These are phyloP conservation scores for Hozukius guyotensis DNA, from an alignment of 2,797 vertebrate genomes.

Conservation along the genomic window DNA sequence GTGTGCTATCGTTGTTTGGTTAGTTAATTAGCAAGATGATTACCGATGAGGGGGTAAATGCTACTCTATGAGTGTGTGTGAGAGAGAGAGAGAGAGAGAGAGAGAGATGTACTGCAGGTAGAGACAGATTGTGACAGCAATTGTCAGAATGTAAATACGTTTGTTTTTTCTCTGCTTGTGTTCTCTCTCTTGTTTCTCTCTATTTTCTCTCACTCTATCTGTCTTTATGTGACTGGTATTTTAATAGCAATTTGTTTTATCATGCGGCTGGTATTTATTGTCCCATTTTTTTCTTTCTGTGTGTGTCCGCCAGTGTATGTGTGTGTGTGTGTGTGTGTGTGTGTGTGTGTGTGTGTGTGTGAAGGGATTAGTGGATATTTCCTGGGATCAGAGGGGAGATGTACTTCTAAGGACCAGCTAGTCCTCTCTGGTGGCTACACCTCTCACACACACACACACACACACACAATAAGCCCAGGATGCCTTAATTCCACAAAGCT, in stretches of 20 bases:
- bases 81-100: neutral
- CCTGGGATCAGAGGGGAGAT: slow-evolving; percentile 64
- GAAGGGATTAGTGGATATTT: slow-evolving; percentile 62
- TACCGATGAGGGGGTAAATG: slow-evolving; percentile 56
- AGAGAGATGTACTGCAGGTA: neutral
- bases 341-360: neutral
- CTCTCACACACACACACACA: neutral
- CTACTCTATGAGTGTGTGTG: neutral
- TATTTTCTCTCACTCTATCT: slow-evolving; percentile 1
- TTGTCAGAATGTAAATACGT: slow-evolving; percentile 32
- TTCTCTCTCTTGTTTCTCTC: neutral
- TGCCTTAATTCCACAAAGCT: slow-evolving; percentile 56
- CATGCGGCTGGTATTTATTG: slow-evolving; percentile 12
- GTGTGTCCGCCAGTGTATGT: neutral
- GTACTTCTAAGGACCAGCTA: slow-evolving; percentile 59
- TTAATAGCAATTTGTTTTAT: slow-evolving; percentile 1
- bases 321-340: slow-evolving; percentile 1
- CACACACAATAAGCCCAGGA: slow-evolving; percentile 15
- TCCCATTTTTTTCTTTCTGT: slow-evolving; percentile 5
- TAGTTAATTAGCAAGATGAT: slow-evolving; percentile 65
- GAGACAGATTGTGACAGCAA: slow-evolving; percentile 1
- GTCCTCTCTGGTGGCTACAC: slow-evolving; percentile 46
- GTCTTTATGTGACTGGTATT: neutral
- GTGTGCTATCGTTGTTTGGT: slow-evolving; percentile 52
- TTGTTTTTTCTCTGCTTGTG: neutral